Base-by-base conservation (phyloP, 2,888 invertebrate genomes). In the Drosophila neutralis region DNA sequence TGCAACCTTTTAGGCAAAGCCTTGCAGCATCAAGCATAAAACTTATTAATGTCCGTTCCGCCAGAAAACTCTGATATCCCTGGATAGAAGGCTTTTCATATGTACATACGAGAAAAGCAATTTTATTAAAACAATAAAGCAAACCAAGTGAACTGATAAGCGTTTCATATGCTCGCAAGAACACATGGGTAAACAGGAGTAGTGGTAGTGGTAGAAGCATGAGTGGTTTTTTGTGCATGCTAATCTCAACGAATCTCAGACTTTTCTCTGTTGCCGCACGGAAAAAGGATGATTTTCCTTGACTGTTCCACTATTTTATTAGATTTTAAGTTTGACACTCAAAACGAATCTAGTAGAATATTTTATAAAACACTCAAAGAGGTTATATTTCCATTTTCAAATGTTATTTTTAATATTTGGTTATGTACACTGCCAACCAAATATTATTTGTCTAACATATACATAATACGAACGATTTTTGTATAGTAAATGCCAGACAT, bases 91-190 rank as follows among this genome's bases (percentile, higher is more conserved):
- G 38, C 24, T 35, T 45, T 42, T 10, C 45, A 24, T 45, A 45
- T 45, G 24, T 31, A 11, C 49, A 48, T 40, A 62, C 59, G 58
- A 33, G 48, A 66, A 79, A 67, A 65, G 65, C 76, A 71, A 79
- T 79, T 73, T 74, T 73, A 77, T 85, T 70, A 67, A 85, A 82
- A 80, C 60, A 82, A 80, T 71, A 70, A 75, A 69, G 67, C 60
- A 65, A 67, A 52, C 61, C 27, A 57, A 59, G 61, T 69, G 72
- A 78, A 78, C 67, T 69, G 83, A 78, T 86, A 86, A 84, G 72
- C 78, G 56, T 73, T 63, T 73, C 78, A 69, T 56, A 71, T 69
- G 65, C 61, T 70, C 67, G 6, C 40, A 8, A 40, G 3, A 40
- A 7, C 40, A 21, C n/a, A 2, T 5, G 31, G 29, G 13, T 49